Conservation (phyloP, 2,113 vertebrate species). For the Hiodon alosoides region DNA sequence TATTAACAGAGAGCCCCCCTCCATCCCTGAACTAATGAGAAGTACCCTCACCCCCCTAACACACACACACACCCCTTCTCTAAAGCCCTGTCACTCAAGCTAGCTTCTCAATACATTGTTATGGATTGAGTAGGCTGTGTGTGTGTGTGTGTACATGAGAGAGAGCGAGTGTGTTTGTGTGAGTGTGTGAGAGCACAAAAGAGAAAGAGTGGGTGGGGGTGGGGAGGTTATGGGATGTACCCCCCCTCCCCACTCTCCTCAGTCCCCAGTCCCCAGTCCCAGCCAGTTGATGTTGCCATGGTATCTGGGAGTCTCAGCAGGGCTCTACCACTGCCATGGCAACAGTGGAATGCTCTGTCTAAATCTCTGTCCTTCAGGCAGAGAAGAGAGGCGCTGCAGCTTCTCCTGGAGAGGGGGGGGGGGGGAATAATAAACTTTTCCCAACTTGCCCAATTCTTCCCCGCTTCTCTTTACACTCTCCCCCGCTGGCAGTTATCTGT, state of each 20-base stretch:
- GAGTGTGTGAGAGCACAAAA: not conserved
- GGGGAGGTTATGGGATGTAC: not conserved
- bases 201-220: not conserved
- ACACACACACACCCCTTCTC: not conserved
- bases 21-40: conserved; percentile 17
- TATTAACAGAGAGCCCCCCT: not conserved
- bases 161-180: not conserved
- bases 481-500: not conserved
- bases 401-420: not conserved
- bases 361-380: conserved; percentile 13
- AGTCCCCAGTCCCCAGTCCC: conserved; percentile 6
- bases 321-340: conserved; percentile 15
- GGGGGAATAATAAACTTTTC: not conserved
- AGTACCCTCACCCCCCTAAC: not conserved
- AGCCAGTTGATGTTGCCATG: conserved; percentile 19
- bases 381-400: not conserved
- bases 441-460: not conserved
- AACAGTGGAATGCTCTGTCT: conserved; percentile 14
- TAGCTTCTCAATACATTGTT: too few relatives aligned
- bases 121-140: too few relatives aligned
- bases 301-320: conserved; percentile 16
- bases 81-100: not conserved
- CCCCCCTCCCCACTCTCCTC: not conserved
- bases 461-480: not conserved
- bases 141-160: too few relatives aligned